A percentile compares a stretch with the other conserved stretches of the same genome.
Conservation (phyloP, 2,797 vertebrate genomes). For the Mallotus villosus region DNA sequence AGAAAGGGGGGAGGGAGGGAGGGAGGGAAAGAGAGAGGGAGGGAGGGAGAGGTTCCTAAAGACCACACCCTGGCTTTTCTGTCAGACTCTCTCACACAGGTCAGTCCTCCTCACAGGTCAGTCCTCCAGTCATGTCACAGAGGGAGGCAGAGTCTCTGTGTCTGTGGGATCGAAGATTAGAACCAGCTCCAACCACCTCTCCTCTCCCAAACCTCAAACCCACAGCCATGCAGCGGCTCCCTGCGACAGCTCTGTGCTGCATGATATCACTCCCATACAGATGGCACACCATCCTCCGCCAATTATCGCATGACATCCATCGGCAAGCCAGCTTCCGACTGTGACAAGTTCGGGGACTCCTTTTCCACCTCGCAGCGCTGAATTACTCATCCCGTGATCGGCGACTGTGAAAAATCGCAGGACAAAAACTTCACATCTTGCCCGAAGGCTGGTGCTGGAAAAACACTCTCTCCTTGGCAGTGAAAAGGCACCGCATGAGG, state of each 20-base stretch:
- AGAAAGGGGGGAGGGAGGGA: too few species aligned
- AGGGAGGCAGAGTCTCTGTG: constrained; percentile 48
- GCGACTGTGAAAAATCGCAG: not conserved
- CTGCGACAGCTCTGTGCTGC: constrained; percentile 40
- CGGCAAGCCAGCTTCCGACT: constrained; percentile 48
- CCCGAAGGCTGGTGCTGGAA: constrained; percentile 57
- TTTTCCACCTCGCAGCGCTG: constrained; percentile 1
- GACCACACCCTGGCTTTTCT: constrained; percentile 70
- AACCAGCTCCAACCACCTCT: constrained; percentile 14
- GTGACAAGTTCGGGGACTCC: constrained; percentile 52
- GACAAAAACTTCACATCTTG: not conserved
- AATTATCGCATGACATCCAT: constrained; percentile 58
- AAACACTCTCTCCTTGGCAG: constrained; percentile 64
- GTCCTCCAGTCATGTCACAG: constrained; percentile 2
- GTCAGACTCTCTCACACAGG: constrained; percentile 17
- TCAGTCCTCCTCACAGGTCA: not conserved
- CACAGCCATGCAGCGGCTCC: constrained; percentile 57
- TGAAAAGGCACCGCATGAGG: constrained; percentile 66
- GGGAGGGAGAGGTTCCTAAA: constrained; percentile 64
- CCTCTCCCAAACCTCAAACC: constrained; percentile 41
- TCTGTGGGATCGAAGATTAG: constrained; percentile 55
- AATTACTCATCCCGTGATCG: not conserved
- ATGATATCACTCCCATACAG: constrained; percentile 37
- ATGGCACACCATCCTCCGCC: too few species aligned
- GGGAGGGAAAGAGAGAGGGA: too few species aligned